phyloP scores from a whole-genome alignment of 1,140 invertebrate species.

The Riptortus pedestris region DNA sequence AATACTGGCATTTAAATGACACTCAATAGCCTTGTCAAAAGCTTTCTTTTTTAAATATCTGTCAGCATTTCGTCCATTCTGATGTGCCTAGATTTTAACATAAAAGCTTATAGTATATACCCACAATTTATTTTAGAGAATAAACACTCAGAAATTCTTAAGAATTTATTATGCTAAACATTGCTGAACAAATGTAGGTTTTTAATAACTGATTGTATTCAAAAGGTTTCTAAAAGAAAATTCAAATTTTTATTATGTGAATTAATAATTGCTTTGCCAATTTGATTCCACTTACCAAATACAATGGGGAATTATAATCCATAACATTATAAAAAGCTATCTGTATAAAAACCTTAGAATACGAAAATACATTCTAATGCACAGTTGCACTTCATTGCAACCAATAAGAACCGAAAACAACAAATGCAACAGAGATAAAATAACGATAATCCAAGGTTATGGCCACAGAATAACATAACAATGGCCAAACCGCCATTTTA shows the following conservation, averaged over 20 bases:
- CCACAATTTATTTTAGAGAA: too few species aligned
- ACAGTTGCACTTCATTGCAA: too few species aligned
- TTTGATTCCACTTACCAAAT: conserved; percentile 23
- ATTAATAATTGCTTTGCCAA: too few species aligned
- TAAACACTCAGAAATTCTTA: too few species aligned
- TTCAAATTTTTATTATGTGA: too few species aligned
- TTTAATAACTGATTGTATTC: too few species aligned
- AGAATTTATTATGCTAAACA: too few species aligned
- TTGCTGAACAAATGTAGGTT: too few species aligned
- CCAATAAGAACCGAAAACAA: not conserved
- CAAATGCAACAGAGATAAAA: conserved; percentile 6
- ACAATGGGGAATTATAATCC: conserved; percentile 26
- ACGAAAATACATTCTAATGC: not conserved
- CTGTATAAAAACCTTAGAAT: not conserved
- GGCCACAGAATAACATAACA: too few species aligned
- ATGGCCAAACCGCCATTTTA: not conserved
- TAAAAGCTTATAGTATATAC: not conserved
- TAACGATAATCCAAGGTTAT: conserved; percentile 4
- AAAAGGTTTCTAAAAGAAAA: too few species aligned
- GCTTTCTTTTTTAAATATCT: conserved; percentile 44
- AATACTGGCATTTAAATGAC: conserved; percentile 49
- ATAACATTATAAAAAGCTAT: conserved; percentile 23
- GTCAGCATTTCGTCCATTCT: conserved; percentile 50
- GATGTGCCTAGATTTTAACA: conserved; percentile 47
- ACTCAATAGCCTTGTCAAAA: conserved; percentile 51